phyloP scores from a whole-genome alignment of 2,888 invertebrate species.

The Sarcophaga caerulescens region DNA sequence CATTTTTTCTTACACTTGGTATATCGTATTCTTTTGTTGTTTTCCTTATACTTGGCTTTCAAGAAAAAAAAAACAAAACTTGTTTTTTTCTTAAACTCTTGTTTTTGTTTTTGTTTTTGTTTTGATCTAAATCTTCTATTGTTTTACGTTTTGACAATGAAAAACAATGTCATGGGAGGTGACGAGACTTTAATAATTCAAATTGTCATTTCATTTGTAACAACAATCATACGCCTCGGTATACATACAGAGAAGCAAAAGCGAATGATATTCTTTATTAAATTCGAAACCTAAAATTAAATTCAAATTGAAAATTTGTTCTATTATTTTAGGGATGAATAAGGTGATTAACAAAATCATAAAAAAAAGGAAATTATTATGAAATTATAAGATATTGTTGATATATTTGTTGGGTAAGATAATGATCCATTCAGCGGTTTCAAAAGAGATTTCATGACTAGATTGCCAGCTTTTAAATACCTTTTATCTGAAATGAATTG shows the following conservation, averaged over 20 bases:
- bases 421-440: too few relatives aligned
- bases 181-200: slow-evolving; percentile 1
- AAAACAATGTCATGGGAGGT: slow-evolving; percentile 12
- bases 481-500: too few relatives aligned
- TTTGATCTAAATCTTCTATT: slow-evolving; percentile 5
- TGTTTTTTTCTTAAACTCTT: not conserved
- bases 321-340: too few relatives aligned
- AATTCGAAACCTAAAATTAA: too few relatives aligned
- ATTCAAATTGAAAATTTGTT: too few relatives aligned
- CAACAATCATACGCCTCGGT: not conserved
- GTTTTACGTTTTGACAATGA: not conserved
- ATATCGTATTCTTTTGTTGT: not conserved
- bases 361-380: too few relatives aligned
- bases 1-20: slow-evolving; percentile 5
- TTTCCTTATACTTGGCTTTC: slow-evolving; percentile 1
- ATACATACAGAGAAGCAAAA: not conserved
- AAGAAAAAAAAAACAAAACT: not conserved
- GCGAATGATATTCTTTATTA: not conserved
- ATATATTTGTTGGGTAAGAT: too few relatives aligned
- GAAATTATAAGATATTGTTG: too few relatives aligned
- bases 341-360: too few relatives aligned
- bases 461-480: too few relatives aligned
- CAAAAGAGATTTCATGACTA: too few relatives aligned
- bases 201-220: not conserved
- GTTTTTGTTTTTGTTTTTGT: not conserved